phyloP scores from a whole-genome alignment of 2,113 vertebrate species.

The Pelobates fuscus region DNA sequence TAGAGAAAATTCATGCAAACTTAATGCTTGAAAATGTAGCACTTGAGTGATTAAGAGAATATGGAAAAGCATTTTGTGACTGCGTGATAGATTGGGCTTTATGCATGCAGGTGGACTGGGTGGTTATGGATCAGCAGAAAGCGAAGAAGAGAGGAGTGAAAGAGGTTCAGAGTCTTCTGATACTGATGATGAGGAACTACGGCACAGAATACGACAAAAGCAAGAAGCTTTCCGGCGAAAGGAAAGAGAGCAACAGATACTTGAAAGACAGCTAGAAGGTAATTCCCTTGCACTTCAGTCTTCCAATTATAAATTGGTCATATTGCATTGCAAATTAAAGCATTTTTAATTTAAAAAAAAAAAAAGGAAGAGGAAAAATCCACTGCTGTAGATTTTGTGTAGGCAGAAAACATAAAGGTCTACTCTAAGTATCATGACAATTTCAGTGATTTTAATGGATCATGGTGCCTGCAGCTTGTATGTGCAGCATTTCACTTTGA shows the following conservation, averaged over 20 bases:
- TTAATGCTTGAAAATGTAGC: neutral
- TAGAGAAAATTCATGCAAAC: neutral
- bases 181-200: slow-evolving; percentile 95
- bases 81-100: slow-evolving; percentile 81
- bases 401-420: no score
- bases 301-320: neutral
- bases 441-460: no score
- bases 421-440: no score
- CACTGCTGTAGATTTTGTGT: no score
- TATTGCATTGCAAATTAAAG: neutral
- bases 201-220: slow-evolving; percentile 94
- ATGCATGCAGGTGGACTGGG: slow-evolving; percentile 97
- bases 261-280: slow-evolving; percentile 90
- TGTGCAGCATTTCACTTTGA: no score
- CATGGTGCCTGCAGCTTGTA: no score
- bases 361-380: neutral
- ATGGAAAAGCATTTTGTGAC: slow-evolving; percentile 58
- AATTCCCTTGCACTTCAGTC: slow-evolving; percentile 44
- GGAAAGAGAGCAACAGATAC: slow-evolving; percentile 87
- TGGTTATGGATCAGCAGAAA: slow-evolving; percentile 97
- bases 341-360: neutral
- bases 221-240: slow-evolving; percentile 97
- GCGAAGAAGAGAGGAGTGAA: slow-evolving; percentile 87
- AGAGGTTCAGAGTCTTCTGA: slow-evolving; percentile 95
- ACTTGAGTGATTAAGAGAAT: neutral